Evolutionary conservation across 2,113 vertebrate genomes (phyloP).

Genomic region (Plecturocebus donacophilus): DNA sequence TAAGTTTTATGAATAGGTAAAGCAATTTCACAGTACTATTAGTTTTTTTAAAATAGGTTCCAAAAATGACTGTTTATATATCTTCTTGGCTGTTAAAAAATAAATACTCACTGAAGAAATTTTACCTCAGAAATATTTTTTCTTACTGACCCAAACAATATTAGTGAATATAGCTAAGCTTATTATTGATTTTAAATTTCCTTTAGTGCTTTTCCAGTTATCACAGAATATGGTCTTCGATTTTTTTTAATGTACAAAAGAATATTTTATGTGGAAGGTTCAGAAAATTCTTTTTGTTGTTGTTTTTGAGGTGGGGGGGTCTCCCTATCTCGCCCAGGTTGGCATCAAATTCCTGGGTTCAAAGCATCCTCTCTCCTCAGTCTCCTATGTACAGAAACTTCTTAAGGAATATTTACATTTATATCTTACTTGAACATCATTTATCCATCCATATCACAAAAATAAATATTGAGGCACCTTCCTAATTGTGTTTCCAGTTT

Average conservation of each 20-base stretch:
- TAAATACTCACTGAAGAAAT: not conserved
- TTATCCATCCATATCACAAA: constrained; percentile 19
- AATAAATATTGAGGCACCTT: constrained; percentile 37
- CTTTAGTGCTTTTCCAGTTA: not conserved
- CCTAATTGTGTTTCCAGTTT: not conserved
- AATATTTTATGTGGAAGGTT: not conserved
- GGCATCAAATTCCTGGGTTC: no score
- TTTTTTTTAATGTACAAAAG: not conserved
- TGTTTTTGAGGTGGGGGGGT: no score
- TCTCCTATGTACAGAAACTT: not conserved
- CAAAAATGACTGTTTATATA: not conserved
- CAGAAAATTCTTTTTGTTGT: not conserved
- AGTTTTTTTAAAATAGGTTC: not conserved
- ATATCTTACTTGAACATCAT: constrained; percentile 6
- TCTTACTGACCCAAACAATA: constrained; percentile 1
- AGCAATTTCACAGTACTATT: not conserved
- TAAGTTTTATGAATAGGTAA: not conserved
- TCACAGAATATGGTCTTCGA: not conserved
- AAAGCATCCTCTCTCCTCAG: no score
- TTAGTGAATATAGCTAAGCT: not conserved
- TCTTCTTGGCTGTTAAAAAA: not conserved
- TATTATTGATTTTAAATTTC: constrained; percentile 13
- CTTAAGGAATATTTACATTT: constrained; percentile 24
- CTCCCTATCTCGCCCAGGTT: no score
- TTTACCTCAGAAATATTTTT: not conserved